Base-by-base conservation (phyloP, 2,797 vertebrate genomes). In the Hapalemur alaotrensis region DNA sequence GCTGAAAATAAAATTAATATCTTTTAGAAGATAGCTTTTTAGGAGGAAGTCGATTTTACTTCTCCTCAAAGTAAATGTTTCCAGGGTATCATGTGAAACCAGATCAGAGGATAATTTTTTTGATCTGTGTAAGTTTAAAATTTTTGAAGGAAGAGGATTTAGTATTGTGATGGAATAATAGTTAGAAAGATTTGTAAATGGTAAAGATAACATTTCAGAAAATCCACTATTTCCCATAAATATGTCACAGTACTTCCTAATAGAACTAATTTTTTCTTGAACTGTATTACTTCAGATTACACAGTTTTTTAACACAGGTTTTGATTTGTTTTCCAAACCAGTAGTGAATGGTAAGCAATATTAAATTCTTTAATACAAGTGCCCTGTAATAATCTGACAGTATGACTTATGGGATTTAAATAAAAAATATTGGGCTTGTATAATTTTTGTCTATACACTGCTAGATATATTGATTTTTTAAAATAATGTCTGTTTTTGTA, bases 11-110 rank as follows among this genome's bases (percentile, higher is more conserved):
- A 83, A 83, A 52, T 75, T 35, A 80, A 59, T 50, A 5, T 69
- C 38, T 78, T 95, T 25, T 48, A 50, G 63, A 38, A 83, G 30
- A 50, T 82, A 63, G 18, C 48, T 95, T 65, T 86, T 63, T 76
- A 69, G 67, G 91, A 93, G 23, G 28, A 84, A 80, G 22, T 92
- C 80, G 78, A 28, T 89, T 76, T 67, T 81, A 63, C 30, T 92
- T 50, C 95, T 94, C 23, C n/a, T 76, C 30, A 82, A 76, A 87
- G 32, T 85, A 80, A 92, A 70, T 93, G 70, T 93, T 96, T 86
- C 61, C 32, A 67, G 59, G 59, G 59, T 25, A 85, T 76, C 48
- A 41, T 54, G 13, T 92, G 50, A 84, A 88, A 52, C 6, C 70
- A 75, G 43, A 20, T 93, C 80, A 35, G 22, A 70, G 2, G 4